Evolutionary conservation across 2,888 invertebrate genomes (phyloP), one percentile per base, ranked within the genome.

Genomic region (Orchesellides sinensis): DNA sequence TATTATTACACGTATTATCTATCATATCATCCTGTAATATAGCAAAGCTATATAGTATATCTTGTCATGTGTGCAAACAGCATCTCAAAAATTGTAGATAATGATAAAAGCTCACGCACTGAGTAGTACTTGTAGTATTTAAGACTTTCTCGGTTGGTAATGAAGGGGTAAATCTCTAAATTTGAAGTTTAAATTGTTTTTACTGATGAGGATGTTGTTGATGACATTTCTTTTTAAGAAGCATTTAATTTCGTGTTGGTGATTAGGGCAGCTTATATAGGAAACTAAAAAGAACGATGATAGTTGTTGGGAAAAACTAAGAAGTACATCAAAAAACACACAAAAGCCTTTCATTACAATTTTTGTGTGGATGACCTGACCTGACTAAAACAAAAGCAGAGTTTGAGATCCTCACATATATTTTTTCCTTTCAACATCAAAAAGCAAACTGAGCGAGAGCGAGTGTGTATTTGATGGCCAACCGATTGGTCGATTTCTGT

Each of bases 191-290:
- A 23, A 21, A 8, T 59, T 27, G 63, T 19, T 19, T 17, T 14
- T 45, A 23, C 66, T 75, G 75, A 75, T 75, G 40, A 75, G 5
- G 32, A 40, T 40, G 4, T 40, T 40, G 40, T n/a, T 40, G 40
- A 14, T 77, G 77, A 77, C 77, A 77, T 77, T 77, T 49, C 59
- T 54, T 17, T 52, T 52, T 49, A 49, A 19, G 19, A n/a, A 40
- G n/a, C n/a, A n/a, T 40, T 40, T 40, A 40, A 40, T 40, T 40
- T 40, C 40, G n/a, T 40, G 40, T 14, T 29, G 73, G 66, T 73
- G 80, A 80, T 80, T 80, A 80, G 73, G 80, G 73, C 78, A 78
- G 66, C 61, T 78, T 83, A 69, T 56, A 5, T 77, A 75, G 70
- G 47, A 49, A 35, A 66, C 40, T 45, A 73, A 25, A 14, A 21